Evolutionary conservation across 2,113 vertebrate species (phyloP), one percentile per base, ranked within the genome.

Genomic region (Phalacrocorax pelagicus): DNA sequence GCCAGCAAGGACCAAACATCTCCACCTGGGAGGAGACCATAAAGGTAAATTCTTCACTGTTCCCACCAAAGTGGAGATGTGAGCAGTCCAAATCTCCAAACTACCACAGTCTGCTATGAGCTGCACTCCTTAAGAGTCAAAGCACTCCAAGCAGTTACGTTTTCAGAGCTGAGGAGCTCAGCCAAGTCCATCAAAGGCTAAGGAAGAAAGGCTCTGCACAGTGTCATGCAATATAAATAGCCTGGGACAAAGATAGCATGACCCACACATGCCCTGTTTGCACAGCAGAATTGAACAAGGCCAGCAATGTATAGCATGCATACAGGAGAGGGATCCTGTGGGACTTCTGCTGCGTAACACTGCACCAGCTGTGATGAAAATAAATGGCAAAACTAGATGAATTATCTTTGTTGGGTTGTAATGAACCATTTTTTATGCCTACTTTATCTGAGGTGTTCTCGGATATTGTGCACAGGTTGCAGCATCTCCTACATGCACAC

Each of bases 131-230:
- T 32, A 62, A 55, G 42, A 71, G 44, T 19, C 49, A 67, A 81
- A 61, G 40, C 46, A 77, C 59, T 67, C n/a, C 1, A 20, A 54
- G 55, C 42, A 81, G 47, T 75, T 16, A 52, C 51, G 38, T 34
- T 65, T 57, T 80, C 46, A 73, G 74, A 55, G 49, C 59, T 34
- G 65, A 88, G 52, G 36, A 84, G 72, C 66, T 80, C 69, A 51
- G 92, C 75, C 95, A 94, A 88, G 81, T 65, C 86, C 34, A 16
- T 46, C 84, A 92, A 86, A 92, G 84, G 84, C 44, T 71, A 49
- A 70, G 66, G 46, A 91, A 74, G 59, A 79, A 86, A 36, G 58
- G 58, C 74, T 88, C 67, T 62, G 61, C 44, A 78, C 61, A 46
- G 29, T 18, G 23, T 88, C 92, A 84, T 7, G 3, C 0, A 0